Percentiles rank a stretch among this genome's conserved stretches.
These are phyloP conservation scores for Cyclophora punctaria DNA, from an alignment of 2,888 invertebrate species.

Conservation along the genomic window DNA sequence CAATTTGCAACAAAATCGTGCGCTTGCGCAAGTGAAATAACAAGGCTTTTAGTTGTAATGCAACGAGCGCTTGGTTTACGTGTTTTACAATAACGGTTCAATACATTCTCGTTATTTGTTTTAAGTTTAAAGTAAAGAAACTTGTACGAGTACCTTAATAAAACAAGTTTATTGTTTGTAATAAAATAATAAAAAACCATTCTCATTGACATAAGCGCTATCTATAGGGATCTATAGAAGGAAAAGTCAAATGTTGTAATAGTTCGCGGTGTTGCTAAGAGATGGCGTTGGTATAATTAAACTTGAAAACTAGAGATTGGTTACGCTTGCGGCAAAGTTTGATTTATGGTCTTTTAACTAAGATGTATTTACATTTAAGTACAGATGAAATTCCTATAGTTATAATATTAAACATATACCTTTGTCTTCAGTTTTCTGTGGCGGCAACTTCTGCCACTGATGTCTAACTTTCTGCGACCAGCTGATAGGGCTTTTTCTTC, in stretches of 20 bases:
- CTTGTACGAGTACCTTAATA: no score
- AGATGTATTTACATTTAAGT: no score
- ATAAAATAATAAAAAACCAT: no score
- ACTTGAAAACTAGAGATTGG: neutral
- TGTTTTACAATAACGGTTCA: neutral
- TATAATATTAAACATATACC: constrained; percentile 26
- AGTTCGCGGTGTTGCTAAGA: constrained; percentile 15
- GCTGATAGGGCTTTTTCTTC: constrained; percentile 70
- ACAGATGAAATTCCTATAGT: no score
- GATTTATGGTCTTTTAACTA: no score
- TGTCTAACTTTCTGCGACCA: constrained; percentile 79
- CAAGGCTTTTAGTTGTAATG: constrained; percentile 10
- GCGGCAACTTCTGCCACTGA: constrained; percentile 76
- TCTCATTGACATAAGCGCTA: constrained; percentile 15
- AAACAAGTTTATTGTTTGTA: no score
- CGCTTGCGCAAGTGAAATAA: constrained; percentile 30
- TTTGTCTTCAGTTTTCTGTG: constrained; percentile 49
- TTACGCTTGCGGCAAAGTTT: no score
- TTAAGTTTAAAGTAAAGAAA: no score
- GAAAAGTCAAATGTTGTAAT: neutral
- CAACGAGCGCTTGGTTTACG: neutral
- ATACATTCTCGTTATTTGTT: no score
- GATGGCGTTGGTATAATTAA: constrained; percentile 39
- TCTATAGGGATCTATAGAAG: constrained; percentile 22
- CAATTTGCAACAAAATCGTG: constrained; percentile 24